These are phyloP conservation scores for Crocidura indochinensis DNA, from an alignment of 2,797 vertebrate genomes.

Conservation along the genomic window DNA sequence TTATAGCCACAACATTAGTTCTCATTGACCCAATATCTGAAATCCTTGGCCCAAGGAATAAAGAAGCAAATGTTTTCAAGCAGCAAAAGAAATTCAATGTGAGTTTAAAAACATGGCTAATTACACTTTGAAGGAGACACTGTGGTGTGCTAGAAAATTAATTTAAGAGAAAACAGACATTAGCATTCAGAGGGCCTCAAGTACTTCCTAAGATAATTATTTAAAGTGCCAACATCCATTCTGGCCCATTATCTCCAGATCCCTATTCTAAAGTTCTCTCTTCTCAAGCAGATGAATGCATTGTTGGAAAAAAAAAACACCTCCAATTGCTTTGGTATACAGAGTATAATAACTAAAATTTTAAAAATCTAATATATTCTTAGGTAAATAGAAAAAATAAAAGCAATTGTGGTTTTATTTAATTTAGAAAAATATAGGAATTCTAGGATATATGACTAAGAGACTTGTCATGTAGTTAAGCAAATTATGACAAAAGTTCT, in stretches of 20 bases:
- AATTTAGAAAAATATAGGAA: background rate
- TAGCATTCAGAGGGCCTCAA: background rate
- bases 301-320: background rate
- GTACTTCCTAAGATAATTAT: background rate
- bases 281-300: background rate
- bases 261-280: background rate
- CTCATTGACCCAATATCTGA: background rate
- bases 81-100: slow-evolving; percentile 3
- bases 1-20: background rate
- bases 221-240: background rate
- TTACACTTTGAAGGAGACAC: slow-evolving; percentile 16
- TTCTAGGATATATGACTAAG: slow-evolving; percentile 67
- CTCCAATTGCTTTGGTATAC: background rate
- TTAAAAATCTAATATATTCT: slow-evolving; percentile 35
- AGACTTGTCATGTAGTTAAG: slow-evolving; percentile 66
- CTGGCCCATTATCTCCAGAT: background rate
- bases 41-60: slow-evolving; percentile 22
- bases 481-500: slow-evolving; percentile 75
- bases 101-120: slow-evolving; percentile 6
- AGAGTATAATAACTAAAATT: slow-evolving; percentile 11
- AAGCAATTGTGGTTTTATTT: background rate
- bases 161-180: slow-evolving; percentile 33
- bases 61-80: slow-evolving; percentile 52
- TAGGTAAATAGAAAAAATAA: slow-evolving; percentile 14
- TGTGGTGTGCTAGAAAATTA: background rate